Base-by-base conservation (phyloP, 2,888 invertebrate species). In the Frankliniella intonsa region DNA sequence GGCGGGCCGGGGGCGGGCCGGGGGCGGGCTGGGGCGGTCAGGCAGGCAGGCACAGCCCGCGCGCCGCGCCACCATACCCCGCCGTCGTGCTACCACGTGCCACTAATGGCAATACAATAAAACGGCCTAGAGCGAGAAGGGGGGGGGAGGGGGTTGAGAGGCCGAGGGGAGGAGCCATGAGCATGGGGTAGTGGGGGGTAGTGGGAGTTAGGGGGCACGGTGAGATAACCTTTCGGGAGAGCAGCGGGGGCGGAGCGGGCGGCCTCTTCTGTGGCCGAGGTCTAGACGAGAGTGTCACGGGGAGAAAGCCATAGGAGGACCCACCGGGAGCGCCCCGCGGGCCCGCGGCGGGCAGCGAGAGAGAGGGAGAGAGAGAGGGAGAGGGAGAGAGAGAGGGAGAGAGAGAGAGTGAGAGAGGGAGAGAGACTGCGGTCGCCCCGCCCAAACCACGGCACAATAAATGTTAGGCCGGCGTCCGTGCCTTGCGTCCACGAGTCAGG, bases 41-140 rank as follows among this genome's bases (percentile, higher is more conserved):
- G 38, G 38, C 3, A 5, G 38, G 2, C 38, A 38, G 38, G 38
- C 38, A 38, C 38, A 38, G 38, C 3, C 38, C 38, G 38, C 38
- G 38, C 38, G 38, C 38, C 38, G 5, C 38, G 38, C 38, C 38
- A 5, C 38, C 38, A 38, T n/a, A n/a, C n/a, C n/a, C n/a, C 38
- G 3, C 38, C 38, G 38, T 38, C 38, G 38, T 19, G 55, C 55
- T 76, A 76, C 69, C 69, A 76, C 69, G 69, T 76, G 69, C 69
- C 69, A 12, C 69, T 76, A 76, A 76, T 76, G 69, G 22, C 69
- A 76, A 76, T 76, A 76, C 69, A 76, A 76, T 76, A 76, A 76
- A 76, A 76, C 69, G 25, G 69, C 69, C 69, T 76, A 25, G 38
- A 38, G 38, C 69, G 62, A 76, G 69, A 25, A 25, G 69, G 69